A percentile compares a stretch with the other conserved stretches of the same genome.
These are phyloP conservation scores for Andrena bicolor DNA, from an alignment of 2,888 invertebrate species.

Conservation along the genomic window DNA sequence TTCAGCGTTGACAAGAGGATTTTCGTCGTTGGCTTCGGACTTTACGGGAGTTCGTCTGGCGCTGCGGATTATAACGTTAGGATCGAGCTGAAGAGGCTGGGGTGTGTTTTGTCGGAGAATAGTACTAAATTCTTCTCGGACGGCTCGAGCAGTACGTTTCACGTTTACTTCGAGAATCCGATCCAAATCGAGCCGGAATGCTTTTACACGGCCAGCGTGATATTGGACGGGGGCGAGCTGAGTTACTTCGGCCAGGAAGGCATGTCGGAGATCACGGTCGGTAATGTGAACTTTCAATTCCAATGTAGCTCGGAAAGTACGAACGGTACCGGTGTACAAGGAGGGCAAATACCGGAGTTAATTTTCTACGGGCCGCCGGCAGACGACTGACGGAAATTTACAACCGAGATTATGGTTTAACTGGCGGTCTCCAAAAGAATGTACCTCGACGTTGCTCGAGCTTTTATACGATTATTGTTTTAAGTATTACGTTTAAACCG, in stretches of 20 bases:
- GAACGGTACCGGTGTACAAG: conserved; percentile 98
- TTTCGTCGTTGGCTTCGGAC: conserved; percentile 97
- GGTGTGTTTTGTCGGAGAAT: conserved; percentile 95
- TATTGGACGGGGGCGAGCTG: conserved; percentile 96
- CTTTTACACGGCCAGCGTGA: conserved; percentile 98
- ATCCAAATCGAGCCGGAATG: conserved; percentile 96
- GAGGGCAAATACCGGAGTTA: conserved; percentile 98
- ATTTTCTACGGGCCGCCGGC: conserved; percentile 96
- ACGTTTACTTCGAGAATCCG: conserved; percentile 93
- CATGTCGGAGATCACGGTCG: conserved; percentile 96
- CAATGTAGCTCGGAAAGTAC: conserved; percentile 99
- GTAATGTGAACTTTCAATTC: conserved; percentile 98
- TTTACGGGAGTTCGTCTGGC: conserved; percentile 98
- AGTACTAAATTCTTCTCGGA: conserved; percentile 98
- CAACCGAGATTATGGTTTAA: conserved; percentile 74
- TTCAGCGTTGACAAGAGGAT: conserved; percentile 98
- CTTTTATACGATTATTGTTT: conserved; percentile 40
- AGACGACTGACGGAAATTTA: conserved; percentile 80
- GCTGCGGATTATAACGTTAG: conserved; percentile 97
- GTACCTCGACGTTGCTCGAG: conserved; percentile 29
- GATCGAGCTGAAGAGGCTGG: conserved; percentile 96
- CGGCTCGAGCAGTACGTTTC: conserved; percentile 98
- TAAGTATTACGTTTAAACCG: conserved; percentile 29
- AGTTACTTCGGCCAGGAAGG: conserved; percentile 99
- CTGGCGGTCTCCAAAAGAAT: conserved; percentile 29